These are phyloP conservation scores for Argyrosomus japonicus DNA, from an alignment of 2,113 vertebrate genomes.

Conservation along the genomic window DNA sequence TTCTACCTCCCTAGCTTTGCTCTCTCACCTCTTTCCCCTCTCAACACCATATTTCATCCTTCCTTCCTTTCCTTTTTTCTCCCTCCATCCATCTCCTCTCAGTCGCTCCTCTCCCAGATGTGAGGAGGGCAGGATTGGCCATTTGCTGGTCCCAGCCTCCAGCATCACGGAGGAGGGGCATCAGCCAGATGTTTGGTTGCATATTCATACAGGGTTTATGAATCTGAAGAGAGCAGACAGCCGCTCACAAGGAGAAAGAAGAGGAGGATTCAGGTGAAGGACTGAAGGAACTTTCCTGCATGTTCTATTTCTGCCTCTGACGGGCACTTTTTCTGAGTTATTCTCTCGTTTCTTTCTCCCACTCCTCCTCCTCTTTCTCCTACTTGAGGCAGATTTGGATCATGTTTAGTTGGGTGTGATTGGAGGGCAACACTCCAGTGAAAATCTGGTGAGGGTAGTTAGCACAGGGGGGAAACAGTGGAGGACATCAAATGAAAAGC, in stretches of 20 bases:
- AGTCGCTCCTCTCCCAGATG: constrained; percentile 65
- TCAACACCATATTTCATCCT: not conserved
- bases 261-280: constrained; percentile 48
- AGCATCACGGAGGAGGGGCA: constrained; percentile 46
- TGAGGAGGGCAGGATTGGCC: constrained; percentile 61
- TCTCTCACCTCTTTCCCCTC: not conserved
- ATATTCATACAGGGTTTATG: constrained; percentile 57
- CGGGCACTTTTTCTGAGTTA: constrained; percentile 34
- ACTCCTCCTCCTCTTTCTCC: constrained; percentile 35
- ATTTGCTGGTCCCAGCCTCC: constrained; percentile 56
- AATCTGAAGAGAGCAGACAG: constrained; percentile 22
- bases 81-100: constrained; percentile 62
- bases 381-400: constrained; percentile 55
- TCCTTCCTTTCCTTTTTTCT: not conserved
- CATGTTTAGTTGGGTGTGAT: constrained; percentile 52
- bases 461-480: constrained; percentile 26
- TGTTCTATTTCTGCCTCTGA: constrained; percentile 50
- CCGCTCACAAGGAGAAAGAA: constrained; percentile 41
- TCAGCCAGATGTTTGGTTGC: constrained; percentile 65
- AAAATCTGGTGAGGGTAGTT: constrained; percentile 57
- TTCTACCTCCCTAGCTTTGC: constrained; percentile 50
- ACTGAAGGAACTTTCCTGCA: constrained; percentile 39
- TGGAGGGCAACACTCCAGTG: constrained; percentile 43
- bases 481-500: constrained; percentile 54
- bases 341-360: constrained; percentile 50